Evolutionary conservation across 2,797 vertebrate species (phyloP), one percentile per base, ranked within the genome.

Genomic region (Pogoniulus pusillus): DNA sequence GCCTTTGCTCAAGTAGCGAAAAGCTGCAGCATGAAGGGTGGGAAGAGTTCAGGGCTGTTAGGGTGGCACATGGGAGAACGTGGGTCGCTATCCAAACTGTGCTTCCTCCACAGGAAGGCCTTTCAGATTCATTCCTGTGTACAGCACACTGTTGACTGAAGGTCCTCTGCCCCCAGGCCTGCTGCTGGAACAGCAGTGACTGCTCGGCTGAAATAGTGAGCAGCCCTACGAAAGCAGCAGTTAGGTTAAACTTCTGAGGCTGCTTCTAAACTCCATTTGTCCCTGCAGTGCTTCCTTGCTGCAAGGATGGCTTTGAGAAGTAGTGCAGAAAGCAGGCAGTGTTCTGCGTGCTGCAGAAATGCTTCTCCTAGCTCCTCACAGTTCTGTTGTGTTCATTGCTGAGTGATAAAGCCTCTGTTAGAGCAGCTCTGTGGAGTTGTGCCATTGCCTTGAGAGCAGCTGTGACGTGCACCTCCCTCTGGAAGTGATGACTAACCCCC

Each of bases 401-500:
- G 12, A 45, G 13, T 39, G 60, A 49, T 77, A 37, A 58, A 57
- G 62, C 62, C 41, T 9, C 45, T 39, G 29, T 19, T 32, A 23
- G 57, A 19, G 57, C 32, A 72, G 63, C 5, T 1, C 18, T 35
- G 37, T 23, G n/a, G 58, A 83, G 32, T 64, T 64, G 51, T 76
- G 73, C 30, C 30, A 5, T 43, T 82, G 78, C 77, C 76, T 87
- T 64, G 64, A 63, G 43, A 12, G 72, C 32, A 57, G 79, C 75
- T 90, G 79, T 95, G 79, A 95, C 97, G 90, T 92, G 91, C 93
- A 59, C 32, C 57, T 39, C n/a, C 27, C 57, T 96, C 95, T 96
- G 91, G 96, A 89, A 92, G 39, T 95, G 96, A 94, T 95, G 85
- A 96, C 94, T 93, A 96, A 95, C 93, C 94, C 96, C 95, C 76